phyloP scores from a whole-genome alignment of 2,888 invertebrate species.

The Apodemia zela region DNA sequence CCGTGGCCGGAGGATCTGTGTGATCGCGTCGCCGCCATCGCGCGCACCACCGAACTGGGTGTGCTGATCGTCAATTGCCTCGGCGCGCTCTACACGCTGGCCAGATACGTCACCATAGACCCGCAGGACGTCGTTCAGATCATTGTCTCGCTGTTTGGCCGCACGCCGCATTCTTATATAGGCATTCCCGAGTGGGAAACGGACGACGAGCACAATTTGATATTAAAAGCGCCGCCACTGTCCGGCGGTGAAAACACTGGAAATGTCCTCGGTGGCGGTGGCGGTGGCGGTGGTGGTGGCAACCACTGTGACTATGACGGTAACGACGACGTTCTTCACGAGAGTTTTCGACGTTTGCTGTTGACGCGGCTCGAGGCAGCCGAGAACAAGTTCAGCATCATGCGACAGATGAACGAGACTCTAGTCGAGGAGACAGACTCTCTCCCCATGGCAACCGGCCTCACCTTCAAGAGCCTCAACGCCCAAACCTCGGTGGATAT shows the following conservation, averaged over 20 bases:
- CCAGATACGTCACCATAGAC: constrained; percentile 19
- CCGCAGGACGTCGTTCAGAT: constrained; percentile 20
- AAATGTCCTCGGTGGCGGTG: not conserved
- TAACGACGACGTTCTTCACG: constrained; percentile 2
- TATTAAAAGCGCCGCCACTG: constrained; percentile 12
- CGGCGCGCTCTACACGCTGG: constrained; percentile 19
- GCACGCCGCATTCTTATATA: constrained; percentile 17
- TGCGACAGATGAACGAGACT: too few species aligned
- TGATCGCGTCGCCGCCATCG: constrained; percentile 14
- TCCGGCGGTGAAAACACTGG: not conserved
- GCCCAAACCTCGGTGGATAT: too few species aligned
- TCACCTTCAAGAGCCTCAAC: too few species aligned
- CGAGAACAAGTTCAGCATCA: too few species aligned
- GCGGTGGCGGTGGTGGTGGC: constrained; percentile 13
- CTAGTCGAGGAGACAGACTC: too few species aligned
- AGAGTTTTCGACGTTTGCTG: constrained; percentile 18
- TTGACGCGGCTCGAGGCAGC: too few species aligned
- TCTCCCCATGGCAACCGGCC: too few species aligned
- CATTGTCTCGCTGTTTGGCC: constrained; percentile 19
- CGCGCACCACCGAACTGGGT: constrained; percentile 18
- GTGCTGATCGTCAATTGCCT: constrained; percentile 18
- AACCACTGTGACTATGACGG: not conserved
- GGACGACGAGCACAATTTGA: constrained; percentile 19
- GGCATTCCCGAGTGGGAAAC: constrained; percentile 18
- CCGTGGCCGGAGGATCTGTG: constrained; percentile 21